Evolutionary conservation across 1,140 invertebrate species (phyloP).

Genomic region (Yoshiicerus persimilis): DNA sequence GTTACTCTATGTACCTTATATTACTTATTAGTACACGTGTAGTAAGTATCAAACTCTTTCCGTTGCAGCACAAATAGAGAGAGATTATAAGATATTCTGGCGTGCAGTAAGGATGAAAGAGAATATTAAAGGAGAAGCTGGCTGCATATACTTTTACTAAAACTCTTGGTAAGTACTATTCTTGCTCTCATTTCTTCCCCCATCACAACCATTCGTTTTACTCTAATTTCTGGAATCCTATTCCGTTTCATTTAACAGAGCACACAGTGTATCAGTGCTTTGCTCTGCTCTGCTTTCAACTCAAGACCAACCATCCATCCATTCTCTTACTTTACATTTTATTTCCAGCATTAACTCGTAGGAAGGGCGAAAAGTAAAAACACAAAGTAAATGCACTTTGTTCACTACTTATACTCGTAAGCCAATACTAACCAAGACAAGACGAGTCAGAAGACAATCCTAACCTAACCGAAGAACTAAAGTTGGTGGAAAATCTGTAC

Average conservation of each 20-base stretch:
- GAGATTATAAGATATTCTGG: background rate
- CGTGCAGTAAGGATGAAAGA: background rate
- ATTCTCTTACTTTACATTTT: background rate
- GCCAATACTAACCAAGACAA: background rate
- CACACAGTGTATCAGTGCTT: background rate
- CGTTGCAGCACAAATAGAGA: background rate
- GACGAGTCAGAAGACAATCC: background rate
- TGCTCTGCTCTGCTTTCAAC: background rate
- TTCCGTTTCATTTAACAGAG: background rate
- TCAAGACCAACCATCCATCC: background rate
- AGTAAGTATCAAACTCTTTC: background rate
- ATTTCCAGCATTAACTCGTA: background rate
- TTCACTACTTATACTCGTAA: background rate
- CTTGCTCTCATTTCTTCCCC: conserved; percentile 5
- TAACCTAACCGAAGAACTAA: background rate
- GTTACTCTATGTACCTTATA: background rate
- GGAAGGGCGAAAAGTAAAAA: background rate
- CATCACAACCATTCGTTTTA: background rate
- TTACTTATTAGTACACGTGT: too few relatives aligned
- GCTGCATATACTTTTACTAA: background rate
- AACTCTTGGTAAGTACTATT: background rate
- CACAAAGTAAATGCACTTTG: background rate
- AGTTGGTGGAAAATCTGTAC: background rate
- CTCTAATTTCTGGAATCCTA: conserved; percentile 9
- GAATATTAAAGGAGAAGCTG: background rate